A percentile compares a stretch with the other conserved stretches of the same genome.
phyloP scores from a whole-genome alignment of 2,113 vertebrate species.

The Promerops cafer region DNA sequence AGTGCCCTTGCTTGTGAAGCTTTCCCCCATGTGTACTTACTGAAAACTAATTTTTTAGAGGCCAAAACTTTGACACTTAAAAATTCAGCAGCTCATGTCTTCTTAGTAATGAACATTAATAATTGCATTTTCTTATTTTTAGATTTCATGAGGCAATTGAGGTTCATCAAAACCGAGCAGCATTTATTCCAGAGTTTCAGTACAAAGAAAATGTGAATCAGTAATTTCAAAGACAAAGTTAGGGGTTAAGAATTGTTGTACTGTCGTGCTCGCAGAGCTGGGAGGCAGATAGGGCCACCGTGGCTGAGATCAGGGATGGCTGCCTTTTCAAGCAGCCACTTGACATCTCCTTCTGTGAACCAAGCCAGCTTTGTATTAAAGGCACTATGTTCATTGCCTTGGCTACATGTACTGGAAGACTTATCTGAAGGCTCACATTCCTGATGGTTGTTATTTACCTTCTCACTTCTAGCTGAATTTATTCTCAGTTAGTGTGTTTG shows the following conservation, averaged over 20 bases:
- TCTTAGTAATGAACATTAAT: not conserved
- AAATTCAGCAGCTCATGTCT: not conserved
- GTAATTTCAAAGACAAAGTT: not conserved
- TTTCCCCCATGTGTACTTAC: not conserved
- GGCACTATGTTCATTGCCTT: slow-evolving; percentile 10
- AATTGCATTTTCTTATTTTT: not conserved
- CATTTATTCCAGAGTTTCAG: not conserved
- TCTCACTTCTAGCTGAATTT: not conserved
- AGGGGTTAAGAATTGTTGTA: not conserved
- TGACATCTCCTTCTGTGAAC: not conserved
- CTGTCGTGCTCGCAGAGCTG: not conserved
- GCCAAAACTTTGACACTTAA: not conserved
- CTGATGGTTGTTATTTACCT: not conserved
- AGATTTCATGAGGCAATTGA: not conserved
- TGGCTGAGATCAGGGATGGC: not conserved
- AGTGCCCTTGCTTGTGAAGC: not conserved
- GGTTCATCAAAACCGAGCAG: not conserved
- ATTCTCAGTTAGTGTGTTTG: not conserved
- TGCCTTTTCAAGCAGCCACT: not conserved
- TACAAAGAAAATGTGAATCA: not conserved
- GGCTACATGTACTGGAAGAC: not conserved
- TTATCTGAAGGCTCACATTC: not conserved
- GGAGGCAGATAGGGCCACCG: not conserved
- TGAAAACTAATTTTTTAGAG: not conserved
- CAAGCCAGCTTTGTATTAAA: not conserved